Conservation (phyloP, 2,888 invertebrate species). For the Lucinisca nassula region DNA sequence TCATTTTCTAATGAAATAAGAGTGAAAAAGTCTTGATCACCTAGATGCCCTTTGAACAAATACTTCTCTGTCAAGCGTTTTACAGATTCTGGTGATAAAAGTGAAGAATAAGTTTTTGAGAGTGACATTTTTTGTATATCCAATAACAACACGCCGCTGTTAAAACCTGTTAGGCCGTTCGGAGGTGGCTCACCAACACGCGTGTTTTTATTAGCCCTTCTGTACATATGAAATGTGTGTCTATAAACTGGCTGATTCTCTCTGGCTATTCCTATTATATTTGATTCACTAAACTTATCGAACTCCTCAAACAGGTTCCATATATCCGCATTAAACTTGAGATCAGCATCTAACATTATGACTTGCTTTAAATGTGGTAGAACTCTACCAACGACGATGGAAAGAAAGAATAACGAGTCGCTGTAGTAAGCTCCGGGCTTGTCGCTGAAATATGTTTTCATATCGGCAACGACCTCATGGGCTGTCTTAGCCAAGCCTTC, state of each 20-base stretch:
- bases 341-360: constrained; percentile 93
- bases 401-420: constrained; percentile 93
- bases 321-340: constrained; percentile 92
- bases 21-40: constrained; percentile 95
- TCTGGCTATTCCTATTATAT: constrained; percentile 90
- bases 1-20: constrained; percentile 92
- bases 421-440: constrained; percentile 93
- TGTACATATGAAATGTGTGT: constrained; percentile 92
- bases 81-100: constrained; percentile 86
- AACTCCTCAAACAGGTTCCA: constrained; percentile 92
- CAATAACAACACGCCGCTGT: constrained; percentile 93
- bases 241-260: constrained; percentile 94
- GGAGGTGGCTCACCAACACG: constrained; percentile 90
- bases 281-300: constrained; percentile 90
- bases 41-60: constrained; percentile 90
- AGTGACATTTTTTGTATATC: constrained; percentile 91
- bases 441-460: constrained; percentile 92
- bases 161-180: constrained; percentile 91
- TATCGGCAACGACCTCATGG: constrained; percentile 90
- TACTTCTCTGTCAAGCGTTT: constrained; percentile 87
- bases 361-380: constrained; percentile 91
- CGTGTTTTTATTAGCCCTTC: constrained; percentile 90
- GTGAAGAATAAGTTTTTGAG: constrained; percentile 90
- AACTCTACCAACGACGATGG: constrained; percentile 92
- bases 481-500: constrained; percentile 90